phyloP scores from a whole-genome alignment of 2,888 invertebrate genomes.

The Pycnomerus fuliginosus region DNA sequence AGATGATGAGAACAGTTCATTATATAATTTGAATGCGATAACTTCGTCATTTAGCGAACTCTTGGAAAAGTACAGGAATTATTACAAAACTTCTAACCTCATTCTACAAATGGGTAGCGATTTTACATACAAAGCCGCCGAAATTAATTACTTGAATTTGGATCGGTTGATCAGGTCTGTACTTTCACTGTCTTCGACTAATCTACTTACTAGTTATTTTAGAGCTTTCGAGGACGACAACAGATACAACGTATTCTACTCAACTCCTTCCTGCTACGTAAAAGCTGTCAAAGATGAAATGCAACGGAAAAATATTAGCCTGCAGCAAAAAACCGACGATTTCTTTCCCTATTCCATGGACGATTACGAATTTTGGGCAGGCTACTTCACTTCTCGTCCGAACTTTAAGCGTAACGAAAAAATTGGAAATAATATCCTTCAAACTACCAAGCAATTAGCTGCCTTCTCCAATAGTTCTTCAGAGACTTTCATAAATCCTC shows the following conservation, averaged over 20 bases:
- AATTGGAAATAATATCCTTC: conserved; percentile 57
- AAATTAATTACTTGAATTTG: too few relatives aligned
- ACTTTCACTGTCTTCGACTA: too few relatives aligned
- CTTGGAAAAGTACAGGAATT: too few relatives aligned
- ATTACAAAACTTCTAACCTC: too few relatives aligned
- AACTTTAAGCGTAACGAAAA: conserved; percentile 57
- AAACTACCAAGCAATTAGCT: conserved; percentile 67
- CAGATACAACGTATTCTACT: conserved; percentile 72
- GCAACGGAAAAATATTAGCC: conserved; percentile 34
- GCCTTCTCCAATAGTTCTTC: conserved; percentile 56
- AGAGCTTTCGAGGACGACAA: conserved; percentile 35
- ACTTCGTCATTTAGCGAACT: too few relatives aligned
- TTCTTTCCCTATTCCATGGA: conserved; percentile 69
- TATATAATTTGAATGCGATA: too few relatives aligned
- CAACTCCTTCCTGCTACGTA: conserved; percentile 79
- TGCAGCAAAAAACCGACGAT: conserved; percentile 59
- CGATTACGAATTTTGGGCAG: conserved; percentile 71
- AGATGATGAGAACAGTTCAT: too few relatives aligned
- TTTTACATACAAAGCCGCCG: too few relatives aligned
- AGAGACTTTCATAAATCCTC: conserved; percentile 54
- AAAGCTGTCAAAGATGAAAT: conserved; percentile 62
- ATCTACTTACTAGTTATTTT: too few relatives aligned
- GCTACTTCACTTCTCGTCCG: conserved; percentile 64
- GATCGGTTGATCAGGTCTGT: too few relatives aligned
- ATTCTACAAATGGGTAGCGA: too few relatives aligned